Evolutionary conservation across 2,113 vertebrate species (phyloP), one percentile per base, ranked within the genome.

Genomic region (Odocoileus virginianus): DNA sequence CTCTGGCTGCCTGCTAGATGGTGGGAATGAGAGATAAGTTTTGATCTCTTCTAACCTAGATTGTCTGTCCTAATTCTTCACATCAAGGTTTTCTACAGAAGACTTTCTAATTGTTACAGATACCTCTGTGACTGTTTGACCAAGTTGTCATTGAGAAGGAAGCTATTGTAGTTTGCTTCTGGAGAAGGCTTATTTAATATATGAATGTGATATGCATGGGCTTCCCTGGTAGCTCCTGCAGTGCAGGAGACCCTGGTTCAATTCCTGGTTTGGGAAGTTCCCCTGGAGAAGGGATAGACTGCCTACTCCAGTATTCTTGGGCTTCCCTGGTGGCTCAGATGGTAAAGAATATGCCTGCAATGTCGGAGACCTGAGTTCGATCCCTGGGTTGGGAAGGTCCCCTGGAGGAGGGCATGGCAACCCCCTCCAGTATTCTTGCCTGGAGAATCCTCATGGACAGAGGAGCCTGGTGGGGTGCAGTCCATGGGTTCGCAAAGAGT

Each of bases 291-390:
- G n/a, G 19, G n/a, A 40, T 40, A 40, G 67, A 19, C 67, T 74
- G 13, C 67, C 67, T 5, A 23, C 10, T 40, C 67, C 0, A 0
- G n/a, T 74, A 13, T 74, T 71, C 19, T 36, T 23, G 19, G n/a
- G n/a, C n/a, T 36, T 36, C 19, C 64, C n/a, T 71, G n/a, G n/a
- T 71, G n/a, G 64, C 19, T 71, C n/a, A 12, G 64, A 71, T 36
- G 64, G 64, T 71, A 71, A 71, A 71, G n/a, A 71, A 23, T 71
- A n/a, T 71, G 19, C n/a, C 64, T 36, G 64, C 64, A 71, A 5
- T 71, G 64, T 71, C 1, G 0, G 64, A 71, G n/a, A 36, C 64
- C 33, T 67, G 33, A 4, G 17, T 21, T 67, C 2, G 0, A 36
- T 71, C 33, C 33, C n/a, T 71, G 17, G n/a, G n/a, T 71, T 71